Base-by-base conservation (phyloP, 1,140 invertebrate species). In the Drosophila orena region DNA sequence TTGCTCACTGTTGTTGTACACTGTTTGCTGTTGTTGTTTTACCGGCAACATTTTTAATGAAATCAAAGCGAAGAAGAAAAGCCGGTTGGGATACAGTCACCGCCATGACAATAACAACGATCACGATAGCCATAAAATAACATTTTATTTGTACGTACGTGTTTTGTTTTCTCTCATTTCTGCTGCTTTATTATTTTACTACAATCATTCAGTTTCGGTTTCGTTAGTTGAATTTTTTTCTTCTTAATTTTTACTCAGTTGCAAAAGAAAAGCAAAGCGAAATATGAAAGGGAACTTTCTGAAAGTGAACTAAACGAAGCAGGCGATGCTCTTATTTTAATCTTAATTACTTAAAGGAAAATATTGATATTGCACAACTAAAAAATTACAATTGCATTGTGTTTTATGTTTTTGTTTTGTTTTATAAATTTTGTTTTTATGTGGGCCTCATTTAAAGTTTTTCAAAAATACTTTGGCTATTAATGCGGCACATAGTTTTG, bases 31-130 rank as follows among this genome's bases (percentile, higher is more conserved):
- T 69, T 54, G 37, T 57, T 72, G 35, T 72, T 74, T 74, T 64
- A 52, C 59, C 59, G 59, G 70, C 71, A 54, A 56, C 52, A 35
- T 50, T 65, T 73, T 55, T 56, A 75, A 75, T 75, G 60, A 65
- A 75, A 69, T 69, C 64, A 68, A 66, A 66, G 24, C 62, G 34
- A 69, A 69, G 34, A 47, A 47, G 15, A 49, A 37, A 72, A 22
- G 55, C 53, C 61, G 49, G 49, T 57, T 64, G 55, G 64, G 30
- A 46, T 50, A 34, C 24, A 61, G 56, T 47, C 37, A 56, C 17
- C 22, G 17, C 14, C 37, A 76, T 38, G 61, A 70, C 24, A 58
- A 38, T 44, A 78, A 50, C 27, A 56, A 44, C 14, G 37, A 49
- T 44, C 44, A 49, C 58, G 35, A 64, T 68, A 50, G 34, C 42